These are phyloP conservation scores for Choreutis nemorana DNA, from an alignment of 2,888 invertebrate species.

Conservation along the genomic window DNA sequence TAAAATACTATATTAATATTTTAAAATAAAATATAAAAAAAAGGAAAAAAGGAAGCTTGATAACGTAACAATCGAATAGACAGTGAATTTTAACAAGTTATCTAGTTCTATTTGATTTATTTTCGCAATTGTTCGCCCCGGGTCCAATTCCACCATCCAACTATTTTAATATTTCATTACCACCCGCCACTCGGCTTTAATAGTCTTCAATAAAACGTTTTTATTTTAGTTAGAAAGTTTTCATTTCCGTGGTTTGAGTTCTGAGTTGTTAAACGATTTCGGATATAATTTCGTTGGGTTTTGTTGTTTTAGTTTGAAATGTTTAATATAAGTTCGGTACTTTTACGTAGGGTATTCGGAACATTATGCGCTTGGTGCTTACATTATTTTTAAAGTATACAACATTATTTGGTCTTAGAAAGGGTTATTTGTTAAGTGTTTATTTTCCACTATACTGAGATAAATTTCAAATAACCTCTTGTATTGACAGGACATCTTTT, in stretches of 20 bases:
- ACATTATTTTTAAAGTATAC: no score
- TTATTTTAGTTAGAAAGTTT: constrained; percentile 27
- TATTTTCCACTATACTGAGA: no score
- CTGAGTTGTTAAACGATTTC: constrained; percentile 15
- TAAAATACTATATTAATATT: no score
- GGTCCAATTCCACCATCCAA: constrained; percentile 18
- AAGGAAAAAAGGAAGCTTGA: no score
- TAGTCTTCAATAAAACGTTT: constrained; percentile 30
- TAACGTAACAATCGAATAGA: not conserved
- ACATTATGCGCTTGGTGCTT: no score
- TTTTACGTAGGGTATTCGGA: no score
- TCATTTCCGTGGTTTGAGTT: constrained; percentile 18
- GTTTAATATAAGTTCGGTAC: no score
- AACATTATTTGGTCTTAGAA: no score
- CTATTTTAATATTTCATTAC: constrained; percentile 42
- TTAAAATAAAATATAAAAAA: constrained; percentile 5
- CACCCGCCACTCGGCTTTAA: constrained; percentile 29
- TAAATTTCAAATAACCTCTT: no score
- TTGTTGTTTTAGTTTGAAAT: no score
- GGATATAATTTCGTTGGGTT: constrained; percentile 12
- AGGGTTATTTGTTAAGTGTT: no score
- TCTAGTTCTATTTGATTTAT: constrained; percentile 29
- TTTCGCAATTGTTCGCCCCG: constrained; percentile 15
- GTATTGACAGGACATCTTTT: no score
- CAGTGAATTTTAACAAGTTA: constrained; percentile 21